Base-by-base conservation (phyloP, 2,888 invertebrate species). In the Acheta domesticus region DNA sequence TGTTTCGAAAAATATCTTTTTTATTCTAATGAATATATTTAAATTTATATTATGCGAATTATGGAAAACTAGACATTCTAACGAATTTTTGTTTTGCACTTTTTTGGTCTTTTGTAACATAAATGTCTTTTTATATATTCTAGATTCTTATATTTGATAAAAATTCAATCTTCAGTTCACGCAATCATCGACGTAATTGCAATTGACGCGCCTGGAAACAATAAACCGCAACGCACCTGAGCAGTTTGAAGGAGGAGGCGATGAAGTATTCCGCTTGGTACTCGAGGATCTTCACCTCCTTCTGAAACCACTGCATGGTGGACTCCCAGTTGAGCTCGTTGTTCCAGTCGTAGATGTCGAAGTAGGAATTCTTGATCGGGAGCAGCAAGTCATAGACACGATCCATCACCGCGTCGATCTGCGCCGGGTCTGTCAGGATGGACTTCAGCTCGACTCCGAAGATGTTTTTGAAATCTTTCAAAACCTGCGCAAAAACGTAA, bases 291-390 rank as follows among this genome's bases (percentile, higher is more conserved):
- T 87, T 86, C 0, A 96, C 93, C 84, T 95, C 94, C 36, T 89
- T 90, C 86, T 94, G 91, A 85, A 97, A 96, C 82, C 91, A 91
- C 0, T 89, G 90, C 89, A 96, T 92, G 1, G 96, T 91, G 2
- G 93, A 93, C 82, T 94, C 93, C 97, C 97, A 97, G 84, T 94
- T 93, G 85, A 94, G 93, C 84, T 92, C 92, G 83, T 94, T 93
- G 81, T 92, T 92, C 79, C 91, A 91, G 49, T 91, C 89, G 85
- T 94, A 97, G 16, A 96, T 91, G 85, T 97, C 95, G 86, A 96
- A 97, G 85, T 94, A 94, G 0, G 96, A 91, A 82, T 92, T 91
- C 73, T 93, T 89, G 48, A 95, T 92, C 1, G 95, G 94, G 77
- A 90, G 89, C 0, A 96, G 91, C 48, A 97, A 88, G 79, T 91